Evolutionary conservation across 2,797 vertebrate species (phyloP).

Genomic region (Cryptoprocta ferox): DNA sequence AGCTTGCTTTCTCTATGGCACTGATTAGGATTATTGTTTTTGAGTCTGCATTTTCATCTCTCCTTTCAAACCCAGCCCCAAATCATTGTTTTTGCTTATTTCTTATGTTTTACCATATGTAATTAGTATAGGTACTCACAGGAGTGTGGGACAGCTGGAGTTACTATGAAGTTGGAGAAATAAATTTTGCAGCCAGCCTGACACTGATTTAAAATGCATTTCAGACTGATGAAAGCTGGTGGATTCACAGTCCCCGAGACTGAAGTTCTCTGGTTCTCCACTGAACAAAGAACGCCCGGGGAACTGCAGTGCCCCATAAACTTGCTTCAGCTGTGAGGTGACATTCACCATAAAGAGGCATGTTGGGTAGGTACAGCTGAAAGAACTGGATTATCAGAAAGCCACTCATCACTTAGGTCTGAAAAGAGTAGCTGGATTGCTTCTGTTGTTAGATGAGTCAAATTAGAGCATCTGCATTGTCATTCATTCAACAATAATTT

Average conservation of each 20-base stretch:
- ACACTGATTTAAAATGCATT: constrained; percentile 73
- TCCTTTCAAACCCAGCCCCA: constrained; percentile 26
- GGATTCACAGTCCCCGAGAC: constrained; percentile 55
- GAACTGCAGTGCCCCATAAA: constrained; percentile 49
- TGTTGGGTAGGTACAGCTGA: constrained; percentile 5
- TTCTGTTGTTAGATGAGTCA: neutral
- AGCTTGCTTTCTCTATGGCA: neutral
- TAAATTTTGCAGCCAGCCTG: constrained; percentile 70
- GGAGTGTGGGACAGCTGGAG: constrained; percentile 18
- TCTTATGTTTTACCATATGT: constrained; percentile 36
- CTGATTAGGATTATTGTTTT: constrained; percentile 2
- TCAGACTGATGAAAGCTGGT: constrained; percentile 70
- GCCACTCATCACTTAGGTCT: neutral
- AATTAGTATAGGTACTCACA: constrained; percentile 21
- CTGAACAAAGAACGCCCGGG: constrained; percentile 53
- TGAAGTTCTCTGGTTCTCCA: constrained; percentile 66
- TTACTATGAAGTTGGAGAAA: constrained; percentile 53
- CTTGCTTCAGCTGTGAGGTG: constrained; percentile 55
- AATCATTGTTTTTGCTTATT: constrained; percentile 47
- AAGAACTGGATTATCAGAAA: constrained; percentile 44
- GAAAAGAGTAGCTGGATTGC: neutral
- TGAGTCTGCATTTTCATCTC: constrained; percentile 38
- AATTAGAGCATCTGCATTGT: constrained; percentile 1
- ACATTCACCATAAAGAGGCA: constrained; percentile 59
- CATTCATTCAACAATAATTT: constrained; percentile 3